phyloP scores from a whole-genome alignment of 2,797 vertebrate genomes.

The Platalea minor region DNA sequence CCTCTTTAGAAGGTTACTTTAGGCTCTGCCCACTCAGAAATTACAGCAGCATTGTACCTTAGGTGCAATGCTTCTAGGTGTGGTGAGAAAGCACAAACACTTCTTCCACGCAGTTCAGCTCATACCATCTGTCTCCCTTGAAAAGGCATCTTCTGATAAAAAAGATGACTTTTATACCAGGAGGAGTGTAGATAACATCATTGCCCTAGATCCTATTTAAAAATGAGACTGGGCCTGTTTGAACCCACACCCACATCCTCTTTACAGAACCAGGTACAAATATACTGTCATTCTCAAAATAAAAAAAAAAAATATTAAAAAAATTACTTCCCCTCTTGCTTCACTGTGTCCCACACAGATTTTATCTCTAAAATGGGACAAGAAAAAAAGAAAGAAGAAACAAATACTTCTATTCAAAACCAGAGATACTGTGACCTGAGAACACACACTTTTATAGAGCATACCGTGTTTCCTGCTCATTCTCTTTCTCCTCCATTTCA shows the following conservation, averaged over 20 bases:
- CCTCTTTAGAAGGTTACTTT: neutral
- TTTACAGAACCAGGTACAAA: neutral
- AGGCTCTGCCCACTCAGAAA: neutral
- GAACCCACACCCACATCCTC: neutral
- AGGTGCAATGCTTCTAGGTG: neutral
- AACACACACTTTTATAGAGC: neutral
- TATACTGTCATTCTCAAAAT: neutral
- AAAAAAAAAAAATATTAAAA: neutral
- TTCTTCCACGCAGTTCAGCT: slow-evolving; percentile 30
- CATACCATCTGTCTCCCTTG: slow-evolving; percentile 41
- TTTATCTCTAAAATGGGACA: neutral
- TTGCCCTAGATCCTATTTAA: slow-evolving; percentile 25
- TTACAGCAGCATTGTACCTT: neutral
- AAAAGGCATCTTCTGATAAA: slow-evolving; percentile 33
- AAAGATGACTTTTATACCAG: neutral
- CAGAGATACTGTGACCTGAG: neutral
- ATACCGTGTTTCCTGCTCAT: slow-evolving; percentile 9
- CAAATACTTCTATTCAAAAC: neutral
- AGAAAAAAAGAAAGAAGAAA: neutral
- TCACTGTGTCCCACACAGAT: neutral
- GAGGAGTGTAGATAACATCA: neutral
- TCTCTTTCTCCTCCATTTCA: slow-evolving; percentile 45
- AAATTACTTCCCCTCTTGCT: neutral
- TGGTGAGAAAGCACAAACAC: slow-evolving; percentile 29
- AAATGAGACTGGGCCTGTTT: neutral